These are phyloP conservation scores for Bombus sylvicola DNA, from an alignment of 1,140 invertebrate species.

Conservation along the genomic window DNA sequence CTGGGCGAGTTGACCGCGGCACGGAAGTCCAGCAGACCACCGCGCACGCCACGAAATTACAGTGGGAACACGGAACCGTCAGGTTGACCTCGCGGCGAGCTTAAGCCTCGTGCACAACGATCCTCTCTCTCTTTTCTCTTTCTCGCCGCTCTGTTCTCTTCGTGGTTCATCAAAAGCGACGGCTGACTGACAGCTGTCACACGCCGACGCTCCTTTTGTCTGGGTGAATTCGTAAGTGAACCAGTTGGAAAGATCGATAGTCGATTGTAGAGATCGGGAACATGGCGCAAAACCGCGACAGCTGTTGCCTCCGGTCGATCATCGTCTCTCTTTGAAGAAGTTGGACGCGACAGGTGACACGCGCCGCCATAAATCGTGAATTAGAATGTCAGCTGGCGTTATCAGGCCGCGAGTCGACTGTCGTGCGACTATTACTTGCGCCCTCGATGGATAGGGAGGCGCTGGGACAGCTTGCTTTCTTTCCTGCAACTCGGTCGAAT, in stretches of 20 bases:
- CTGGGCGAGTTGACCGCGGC: neutral
- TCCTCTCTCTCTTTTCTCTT: neutral
- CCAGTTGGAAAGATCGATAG: too few relatives aligned
- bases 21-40: conserved; percentile 4
- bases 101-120: conserved; percentile 16
- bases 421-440: neutral
- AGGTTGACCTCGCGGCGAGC: conserved; percentile 5
- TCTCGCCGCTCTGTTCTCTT: neutral
- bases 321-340: conserved; percentile 12
- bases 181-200: conserved; percentile 62
- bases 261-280: neutral
- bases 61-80: neutral
- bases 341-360: conserved; percentile 59
- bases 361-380: conserved; percentile 58
- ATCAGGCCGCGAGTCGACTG: conserved; percentile 5
- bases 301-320: conserved; percentile 49
- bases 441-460: neutral
- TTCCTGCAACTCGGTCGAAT: neutral
- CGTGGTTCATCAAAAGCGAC: conserved; percentile 5
- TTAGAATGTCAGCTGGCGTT: conserved; percentile 52
- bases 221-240: too few relatives aligned
- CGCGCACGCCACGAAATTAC: conserved; percentile 17
- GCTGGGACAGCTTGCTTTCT: neutral
- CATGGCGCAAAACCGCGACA: conserved; percentile 30
- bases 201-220: neutral